Evolutionary conservation across 2,113 vertebrate genomes (phyloP).

Genomic region (Cebidichthys violaceus): DNA sequence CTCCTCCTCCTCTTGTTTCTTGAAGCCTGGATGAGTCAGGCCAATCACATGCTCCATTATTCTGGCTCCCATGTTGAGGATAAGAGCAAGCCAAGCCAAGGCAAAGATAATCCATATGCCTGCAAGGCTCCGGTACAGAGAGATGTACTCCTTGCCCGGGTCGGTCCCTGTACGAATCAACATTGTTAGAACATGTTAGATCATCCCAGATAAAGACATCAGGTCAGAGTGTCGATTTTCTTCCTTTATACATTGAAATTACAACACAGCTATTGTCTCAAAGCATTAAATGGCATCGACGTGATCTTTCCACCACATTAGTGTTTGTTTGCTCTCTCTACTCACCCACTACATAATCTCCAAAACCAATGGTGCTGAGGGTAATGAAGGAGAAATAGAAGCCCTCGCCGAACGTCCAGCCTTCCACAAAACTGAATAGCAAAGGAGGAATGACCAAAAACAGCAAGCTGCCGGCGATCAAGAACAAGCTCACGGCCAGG

Average conservation of each 20-base stretch:
- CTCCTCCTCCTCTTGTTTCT: constrained; percentile 68
- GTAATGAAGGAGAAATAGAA: constrained; percentile 95
- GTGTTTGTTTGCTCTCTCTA: constrained; percentile 42
- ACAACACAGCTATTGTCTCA: not conserved
- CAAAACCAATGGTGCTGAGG: constrained; percentile 94
- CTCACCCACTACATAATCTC: constrained; percentile 93
- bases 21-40: constrained; percentile 71
- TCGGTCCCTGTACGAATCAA: constrained; percentile 71
- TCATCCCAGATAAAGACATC: not conserved
- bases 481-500: constrained; percentile 85
- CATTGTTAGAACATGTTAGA: not conserved
- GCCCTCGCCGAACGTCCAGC: constrained; percentile 89
- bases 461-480: constrained; percentile 86
- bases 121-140: constrained; percentile 81
- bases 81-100: constrained; percentile 81
- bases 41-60: constrained; percentile 83
- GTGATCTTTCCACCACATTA: constrained; percentile 12
- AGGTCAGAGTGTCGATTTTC: not conserved
- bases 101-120: constrained; percentile 83
- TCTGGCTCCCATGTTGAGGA: constrained; percentile 83
- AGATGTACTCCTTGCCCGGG: constrained; percentile 81
- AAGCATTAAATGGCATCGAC: not conserved
- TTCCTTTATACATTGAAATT: not conserved
- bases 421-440: constrained; percentile 92
- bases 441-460: constrained; percentile 90